Evolutionary conservation across 2,888 invertebrate species (phyloP).

Genomic region (Idaea biselata): DNA sequence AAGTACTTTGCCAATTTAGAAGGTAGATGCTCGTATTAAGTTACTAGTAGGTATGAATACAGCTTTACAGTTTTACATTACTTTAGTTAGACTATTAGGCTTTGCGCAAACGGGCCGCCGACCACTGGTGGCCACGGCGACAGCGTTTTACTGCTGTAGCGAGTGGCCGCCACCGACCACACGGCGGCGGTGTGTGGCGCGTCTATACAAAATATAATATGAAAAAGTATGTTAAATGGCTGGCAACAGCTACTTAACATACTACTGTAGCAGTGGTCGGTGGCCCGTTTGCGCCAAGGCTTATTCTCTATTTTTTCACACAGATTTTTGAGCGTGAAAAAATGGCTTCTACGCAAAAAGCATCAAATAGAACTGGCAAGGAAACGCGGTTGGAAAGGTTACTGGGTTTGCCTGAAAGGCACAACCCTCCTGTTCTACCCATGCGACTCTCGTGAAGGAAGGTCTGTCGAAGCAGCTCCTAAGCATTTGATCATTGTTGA

Average conservation of each 20-base stretch:
- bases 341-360: constrained; percentile 97
- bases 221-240: no score
- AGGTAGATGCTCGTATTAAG: background rate
- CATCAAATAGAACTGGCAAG: constrained; percentile 97
- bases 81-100: constrained; percentile 76
- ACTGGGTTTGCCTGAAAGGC: constrained; percentile 99
- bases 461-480: constrained; percentile 94
- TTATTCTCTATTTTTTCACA: constrained; percentile 31
- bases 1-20: background rate
- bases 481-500: constrained; percentile 98
- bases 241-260: no score
- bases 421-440: constrained; percentile 97
- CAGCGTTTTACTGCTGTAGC: no score
- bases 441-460: constrained; percentile 94
- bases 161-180: no score
- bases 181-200: no score
- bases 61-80: constrained; percentile 38
- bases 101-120: no score
- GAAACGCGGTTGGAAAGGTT: constrained; percentile 98
- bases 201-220: no score
- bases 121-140: no score
- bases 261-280: no score
- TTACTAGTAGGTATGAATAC: background rate
- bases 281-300: no score
- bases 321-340: constrained; percentile 98